phyloP scores from a whole-genome alignment of 2,797 vertebrate genomes.

The Ptychadena robeensis region DNA sequence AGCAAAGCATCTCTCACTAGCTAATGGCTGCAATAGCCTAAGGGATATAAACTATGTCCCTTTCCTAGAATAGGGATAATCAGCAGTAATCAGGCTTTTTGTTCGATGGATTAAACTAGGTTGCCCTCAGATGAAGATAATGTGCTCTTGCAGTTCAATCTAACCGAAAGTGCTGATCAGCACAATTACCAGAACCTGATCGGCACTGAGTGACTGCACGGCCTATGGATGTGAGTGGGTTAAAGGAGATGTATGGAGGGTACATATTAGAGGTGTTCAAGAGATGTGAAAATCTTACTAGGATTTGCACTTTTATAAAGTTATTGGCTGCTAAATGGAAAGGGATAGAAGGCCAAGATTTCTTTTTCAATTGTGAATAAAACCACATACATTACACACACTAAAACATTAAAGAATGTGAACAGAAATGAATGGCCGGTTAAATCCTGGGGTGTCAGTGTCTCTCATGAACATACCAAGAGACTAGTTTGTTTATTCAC shows the following conservation, averaged over 20 bases:
- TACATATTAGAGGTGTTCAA: background rate
- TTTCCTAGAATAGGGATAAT: conserved; percentile 54
- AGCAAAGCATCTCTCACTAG: conserved; percentile 42
- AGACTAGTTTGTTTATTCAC: background rate
- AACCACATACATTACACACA: background rate
- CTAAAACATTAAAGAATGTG: background rate
- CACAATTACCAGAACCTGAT: conserved; percentile 24
- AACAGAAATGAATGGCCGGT: background rate
- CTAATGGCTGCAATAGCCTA: conserved; percentile 55
- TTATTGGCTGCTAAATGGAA: background rate
- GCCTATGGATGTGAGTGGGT: background rate
- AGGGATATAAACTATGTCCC: conserved; percentile 44
- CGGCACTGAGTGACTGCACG: background rate
- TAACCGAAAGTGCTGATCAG: conserved; percentile 44
- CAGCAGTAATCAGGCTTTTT: conserved; percentile 55
- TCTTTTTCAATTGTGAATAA: background rate
- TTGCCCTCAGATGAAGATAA: conserved; percentile 42
- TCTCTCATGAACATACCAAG: background rate
- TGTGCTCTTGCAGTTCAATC: conserved; percentile 40
- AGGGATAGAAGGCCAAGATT: background rate
- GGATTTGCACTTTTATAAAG: background rate
- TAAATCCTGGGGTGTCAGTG: no score
- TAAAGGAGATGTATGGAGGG: conserved; percentile 3
- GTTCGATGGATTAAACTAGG: conserved; percentile 52
- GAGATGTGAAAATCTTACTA: background rate